phyloP scores from a whole-genome alignment of 1,140 invertebrate species.

The Ostrea denselamellosa region DNA sequence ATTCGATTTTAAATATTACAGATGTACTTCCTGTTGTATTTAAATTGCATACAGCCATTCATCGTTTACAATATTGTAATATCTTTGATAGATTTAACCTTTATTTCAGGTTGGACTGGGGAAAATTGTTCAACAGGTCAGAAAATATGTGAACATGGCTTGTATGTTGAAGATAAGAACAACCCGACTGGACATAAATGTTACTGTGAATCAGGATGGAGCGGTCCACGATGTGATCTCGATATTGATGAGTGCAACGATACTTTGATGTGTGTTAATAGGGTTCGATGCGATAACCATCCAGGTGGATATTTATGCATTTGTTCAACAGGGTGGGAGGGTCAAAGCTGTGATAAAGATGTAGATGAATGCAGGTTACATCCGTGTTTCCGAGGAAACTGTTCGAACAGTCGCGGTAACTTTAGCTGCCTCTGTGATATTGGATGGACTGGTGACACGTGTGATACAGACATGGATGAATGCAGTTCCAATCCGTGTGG shows the following conservation, averaged over 20 bases:
- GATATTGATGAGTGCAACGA: slow-evolving; percentile 48
- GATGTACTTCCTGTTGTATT: too few species aligned
- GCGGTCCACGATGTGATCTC: slow-evolving; percentile 36
- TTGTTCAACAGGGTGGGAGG: slow-evolving; percentile 55
- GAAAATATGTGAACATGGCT: slow-evolving; percentile 41
- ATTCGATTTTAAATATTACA: not conserved
- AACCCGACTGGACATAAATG: slow-evolving; percentile 23
- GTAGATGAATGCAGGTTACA: slow-evolving; percentile 56
- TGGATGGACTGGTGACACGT: slow-evolving; percentile 45
- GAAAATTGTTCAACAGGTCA: slow-evolving; percentile 34
- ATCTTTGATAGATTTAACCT: not conserved
- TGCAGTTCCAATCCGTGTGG: slow-evolving; percentile 48
- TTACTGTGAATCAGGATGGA: slow-evolving; percentile 39
- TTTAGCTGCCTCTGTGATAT: slow-evolving; percentile 44
- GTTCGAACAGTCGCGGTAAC: not conserved
- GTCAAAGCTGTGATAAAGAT: slow-evolving; percentile 83
- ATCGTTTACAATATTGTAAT: not conserved
- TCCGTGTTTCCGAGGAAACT: slow-evolving; percentile 52
- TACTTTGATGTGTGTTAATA: slow-evolving; percentile 42
- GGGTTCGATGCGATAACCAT: slow-evolving; percentile 44
- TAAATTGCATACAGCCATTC: too few species aligned
- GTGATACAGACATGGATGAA: slow-evolving; percentile 52
- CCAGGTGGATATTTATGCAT: slow-evolving; percentile 51
- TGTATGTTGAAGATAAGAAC: not conserved
- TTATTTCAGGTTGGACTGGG: slow-evolving; percentile 42